Conservation (phyloP, 2,113 vertebrate species). For the Lucifuga dentata region DNA sequence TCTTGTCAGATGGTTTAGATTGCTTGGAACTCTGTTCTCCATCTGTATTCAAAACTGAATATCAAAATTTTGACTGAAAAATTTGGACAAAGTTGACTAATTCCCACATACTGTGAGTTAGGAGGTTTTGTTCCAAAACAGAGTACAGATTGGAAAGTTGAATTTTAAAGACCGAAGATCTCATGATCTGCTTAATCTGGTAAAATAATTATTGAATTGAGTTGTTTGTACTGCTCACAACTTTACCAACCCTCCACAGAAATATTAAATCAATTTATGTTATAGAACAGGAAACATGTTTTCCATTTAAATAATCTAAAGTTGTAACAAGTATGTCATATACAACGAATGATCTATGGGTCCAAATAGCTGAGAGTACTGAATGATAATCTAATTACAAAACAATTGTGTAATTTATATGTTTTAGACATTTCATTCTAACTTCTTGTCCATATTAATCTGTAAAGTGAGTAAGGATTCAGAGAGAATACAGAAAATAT, state of each 20-base stretch:
- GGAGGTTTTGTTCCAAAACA: constrained; percentile 15
- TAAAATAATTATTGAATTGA: constrained; percentile 34
- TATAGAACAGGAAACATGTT: background rate
- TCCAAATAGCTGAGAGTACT: background rate
- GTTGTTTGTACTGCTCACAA: constrained; percentile 39
- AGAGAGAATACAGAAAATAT: background rate
- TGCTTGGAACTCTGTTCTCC: background rate
- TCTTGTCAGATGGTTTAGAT: constrained; percentile 11
- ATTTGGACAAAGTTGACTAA: background rate
- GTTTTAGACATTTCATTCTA: constrained; percentile 9
- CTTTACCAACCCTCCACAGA: constrained; percentile 3
- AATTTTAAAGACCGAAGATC: constrained; percentile 15
- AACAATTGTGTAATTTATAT: background rate
- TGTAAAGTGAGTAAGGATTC: constrained; percentile 13
- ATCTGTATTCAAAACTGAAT: background rate
- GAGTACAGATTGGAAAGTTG: constrained; percentile 28
- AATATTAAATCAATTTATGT: constrained; percentile 9
- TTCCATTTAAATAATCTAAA: background rate
- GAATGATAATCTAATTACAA: background rate
- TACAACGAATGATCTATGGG: background rate
- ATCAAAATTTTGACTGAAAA: background rate
- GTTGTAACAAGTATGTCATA: too few species aligned
- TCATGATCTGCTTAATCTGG: constrained; percentile 17
- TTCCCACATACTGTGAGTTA: background rate
- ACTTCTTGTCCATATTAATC: constrained; percentile 17